These are phyloP conservation scores for Acanthacorydalis orientalis DNA, from an alignment of 2,888 invertebrate species.

Conservation along the genomic window DNA sequence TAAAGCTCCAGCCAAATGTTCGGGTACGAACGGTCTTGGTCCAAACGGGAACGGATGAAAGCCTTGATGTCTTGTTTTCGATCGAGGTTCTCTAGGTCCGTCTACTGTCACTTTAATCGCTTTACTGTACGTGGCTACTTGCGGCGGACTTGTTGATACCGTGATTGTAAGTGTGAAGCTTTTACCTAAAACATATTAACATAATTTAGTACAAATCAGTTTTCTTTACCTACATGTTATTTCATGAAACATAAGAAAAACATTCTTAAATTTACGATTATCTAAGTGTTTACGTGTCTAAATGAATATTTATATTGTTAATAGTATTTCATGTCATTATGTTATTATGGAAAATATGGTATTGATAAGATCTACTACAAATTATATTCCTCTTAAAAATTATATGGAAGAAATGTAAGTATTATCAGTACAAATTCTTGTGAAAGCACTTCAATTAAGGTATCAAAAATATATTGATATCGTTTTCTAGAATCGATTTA, in stretches of 20 bases:
- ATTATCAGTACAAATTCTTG: no score
- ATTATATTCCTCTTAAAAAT: no score
- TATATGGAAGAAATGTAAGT: no score
- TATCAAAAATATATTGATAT: no score
- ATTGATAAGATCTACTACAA: no score
- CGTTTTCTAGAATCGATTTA: no score
- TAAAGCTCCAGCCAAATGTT: conserved; percentile 57
- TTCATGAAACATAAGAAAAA: background rate
- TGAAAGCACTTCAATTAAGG: no score
- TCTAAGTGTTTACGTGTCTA: no score
- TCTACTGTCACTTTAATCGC: conserved; percentile 99
- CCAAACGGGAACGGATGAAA: conserved; percentile 84
- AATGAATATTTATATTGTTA: no score
- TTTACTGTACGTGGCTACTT: conserved; percentile 91
- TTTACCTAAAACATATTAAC: conserved; percentile 55
- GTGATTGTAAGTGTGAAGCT: conserved; percentile 94
- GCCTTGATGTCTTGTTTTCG: conserved; percentile 77
- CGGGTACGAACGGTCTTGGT: conserved; percentile 63
- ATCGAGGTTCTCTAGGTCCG: conserved; percentile 92
- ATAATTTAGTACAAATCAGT: background rate
- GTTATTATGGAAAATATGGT: no score
- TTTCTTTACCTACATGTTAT: background rate
- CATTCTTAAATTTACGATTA: no score
- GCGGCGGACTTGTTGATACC: conserved; percentile 83
- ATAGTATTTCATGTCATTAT: no score